phyloP scores from a whole-genome alignment of 2,888 invertebrate genomes.

The Stenotaenia linearis region DNA sequence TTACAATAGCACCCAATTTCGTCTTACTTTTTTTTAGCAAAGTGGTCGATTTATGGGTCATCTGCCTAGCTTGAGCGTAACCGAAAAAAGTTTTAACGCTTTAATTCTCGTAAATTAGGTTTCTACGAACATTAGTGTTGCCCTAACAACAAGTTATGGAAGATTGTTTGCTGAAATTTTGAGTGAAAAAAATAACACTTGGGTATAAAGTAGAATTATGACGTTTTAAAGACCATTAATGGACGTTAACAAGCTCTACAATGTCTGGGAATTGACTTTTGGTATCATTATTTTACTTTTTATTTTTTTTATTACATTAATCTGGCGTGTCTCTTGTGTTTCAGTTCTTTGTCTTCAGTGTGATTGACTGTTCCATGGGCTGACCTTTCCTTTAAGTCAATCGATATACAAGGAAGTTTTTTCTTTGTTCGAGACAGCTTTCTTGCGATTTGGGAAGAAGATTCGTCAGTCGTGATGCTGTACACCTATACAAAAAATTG shows the following conservation, averaged over 20 bases:
- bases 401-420: background rate
- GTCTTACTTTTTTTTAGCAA: background rate
- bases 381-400: background rate
- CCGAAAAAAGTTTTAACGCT: no score
- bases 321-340: background rate
- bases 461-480: background rate
- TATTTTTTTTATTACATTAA: background rate
- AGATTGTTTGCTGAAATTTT: no score
- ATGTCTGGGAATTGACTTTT: no score
- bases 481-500: background rate
- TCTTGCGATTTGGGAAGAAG: background rate
- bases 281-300: background rate
- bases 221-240: background rate
- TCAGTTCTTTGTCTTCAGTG: background rate
- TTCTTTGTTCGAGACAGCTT: background rate
- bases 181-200: no score
- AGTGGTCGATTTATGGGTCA: background rate
- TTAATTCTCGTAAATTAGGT: no score
- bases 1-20: background rate
- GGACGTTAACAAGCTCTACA: background rate
- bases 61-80: background rate
- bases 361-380: constrained; percentile 2
- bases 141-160: no score
- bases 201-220: no score
- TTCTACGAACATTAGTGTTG: no score